These are phyloP conservation scores for Teleogryllus oceanicus DNA, from an alignment of 2,888 invertebrate species.

Conservation along the genomic window DNA sequence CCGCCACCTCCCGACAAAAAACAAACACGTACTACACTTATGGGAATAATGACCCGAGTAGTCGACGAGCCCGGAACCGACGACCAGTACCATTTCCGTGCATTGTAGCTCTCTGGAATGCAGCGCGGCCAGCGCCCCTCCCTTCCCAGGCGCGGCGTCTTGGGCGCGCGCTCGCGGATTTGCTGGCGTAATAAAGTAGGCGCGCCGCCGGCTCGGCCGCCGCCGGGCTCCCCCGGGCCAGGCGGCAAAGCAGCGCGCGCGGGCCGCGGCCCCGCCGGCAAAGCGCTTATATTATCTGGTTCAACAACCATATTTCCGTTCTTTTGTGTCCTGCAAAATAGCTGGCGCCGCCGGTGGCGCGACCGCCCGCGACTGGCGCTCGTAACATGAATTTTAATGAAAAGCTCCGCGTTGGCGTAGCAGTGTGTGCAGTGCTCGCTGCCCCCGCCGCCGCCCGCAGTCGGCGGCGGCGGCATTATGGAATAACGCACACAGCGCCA, in stretches of 20 bases:
- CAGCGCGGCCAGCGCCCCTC: no score
- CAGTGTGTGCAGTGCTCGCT: neutral
- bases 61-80: no score
- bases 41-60: no score
- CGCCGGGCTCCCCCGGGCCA: no score
- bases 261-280: neutral
- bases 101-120: no score
- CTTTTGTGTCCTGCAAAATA: conserved; percentile 18
- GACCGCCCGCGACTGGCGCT: neutral
- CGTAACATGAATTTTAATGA: conserved; percentile 18
- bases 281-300: neutral
- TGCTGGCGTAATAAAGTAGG: neutral
- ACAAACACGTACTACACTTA: no score
- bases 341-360: neutral
- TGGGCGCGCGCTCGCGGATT: neutral
- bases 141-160: neutral
- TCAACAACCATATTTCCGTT: neutral
- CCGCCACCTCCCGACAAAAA: no score
- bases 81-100: no score
- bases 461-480: neutral
- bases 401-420: neutral
- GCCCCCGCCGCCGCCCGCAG: no score
- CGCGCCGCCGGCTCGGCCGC: neutral
- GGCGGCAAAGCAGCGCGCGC: neutral
- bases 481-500: conserved; percentile 2